Conservation (phyloP, 2,113 vertebrate genomes). For the Benitochromis conjunctus region DNA sequence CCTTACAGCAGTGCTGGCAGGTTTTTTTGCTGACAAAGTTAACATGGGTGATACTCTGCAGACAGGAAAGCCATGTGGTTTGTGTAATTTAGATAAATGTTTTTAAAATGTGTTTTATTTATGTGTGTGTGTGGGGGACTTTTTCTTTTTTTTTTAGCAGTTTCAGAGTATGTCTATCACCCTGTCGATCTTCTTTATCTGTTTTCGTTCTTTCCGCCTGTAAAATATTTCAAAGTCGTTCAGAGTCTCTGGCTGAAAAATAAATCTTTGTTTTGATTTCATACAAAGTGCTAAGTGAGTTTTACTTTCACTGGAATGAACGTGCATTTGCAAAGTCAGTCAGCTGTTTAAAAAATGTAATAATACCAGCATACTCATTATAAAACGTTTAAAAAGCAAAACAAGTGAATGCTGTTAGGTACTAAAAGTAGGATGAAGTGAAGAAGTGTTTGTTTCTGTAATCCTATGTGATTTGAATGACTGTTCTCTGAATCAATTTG, state of each 20-base stretch:
- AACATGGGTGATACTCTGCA: background rate
- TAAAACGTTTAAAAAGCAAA: too few species aligned
- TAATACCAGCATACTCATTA: background rate
- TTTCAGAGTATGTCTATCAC: background rate
- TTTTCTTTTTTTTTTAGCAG: background rate
- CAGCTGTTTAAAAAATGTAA: background rate
- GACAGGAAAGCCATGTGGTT: background rate
- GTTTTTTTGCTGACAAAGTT: background rate
- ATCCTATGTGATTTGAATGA: fast-evolving
- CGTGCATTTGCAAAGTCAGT: background rate
- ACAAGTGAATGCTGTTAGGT: background rate
- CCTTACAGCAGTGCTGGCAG: background rate
- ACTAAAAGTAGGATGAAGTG: background rate
- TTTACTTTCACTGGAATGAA: background rate
- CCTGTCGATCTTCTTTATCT: background rate
- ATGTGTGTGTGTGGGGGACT: background rate
- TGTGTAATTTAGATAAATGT: background rate
- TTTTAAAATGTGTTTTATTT: background rate
- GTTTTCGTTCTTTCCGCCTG: background rate
- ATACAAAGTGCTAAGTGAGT: background rate
- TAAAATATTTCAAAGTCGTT: background rate
- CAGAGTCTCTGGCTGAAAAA: background rate
- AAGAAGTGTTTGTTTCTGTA: background rate
- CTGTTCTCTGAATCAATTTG: background rate
- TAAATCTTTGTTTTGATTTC: background rate